A percentile compares a stretch with the other conserved stretches of the same genome.
phyloP scores from a whole-genome alignment of 2,888 invertebrate genomes.

The Metopia argyrocephala region DNA sequence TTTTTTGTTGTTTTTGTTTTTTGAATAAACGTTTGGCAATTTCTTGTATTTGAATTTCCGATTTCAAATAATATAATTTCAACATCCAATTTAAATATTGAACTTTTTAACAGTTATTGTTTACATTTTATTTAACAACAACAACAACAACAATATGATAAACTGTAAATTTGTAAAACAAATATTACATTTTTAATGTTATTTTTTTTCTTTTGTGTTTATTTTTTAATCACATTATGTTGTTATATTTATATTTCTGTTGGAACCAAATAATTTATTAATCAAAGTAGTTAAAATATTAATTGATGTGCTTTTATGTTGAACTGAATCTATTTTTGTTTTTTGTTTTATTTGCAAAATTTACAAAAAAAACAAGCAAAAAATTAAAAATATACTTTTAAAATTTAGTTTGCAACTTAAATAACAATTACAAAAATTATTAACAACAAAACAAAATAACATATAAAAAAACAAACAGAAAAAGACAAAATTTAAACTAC shows the following conservation, averaged over 20 bases:
- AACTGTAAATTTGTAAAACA: slow-evolving; percentile 48
- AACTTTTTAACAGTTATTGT: not conserved
- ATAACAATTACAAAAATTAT: slow-evolving; percentile 21
- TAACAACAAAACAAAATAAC: slow-evolving; percentile 24
- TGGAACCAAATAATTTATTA: slow-evolving; percentile 7
- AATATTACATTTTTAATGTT: slow-evolving; percentile 38
- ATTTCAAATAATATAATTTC: not conserved
- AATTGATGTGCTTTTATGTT: slow-evolving; percentile 61
- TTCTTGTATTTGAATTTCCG: too few species aligned
- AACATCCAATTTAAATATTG: slow-evolving; percentile 30
- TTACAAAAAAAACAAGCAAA: slow-evolving; percentile 12
- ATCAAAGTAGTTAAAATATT: slow-evolving; percentile 54
- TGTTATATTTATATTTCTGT: not conserved
- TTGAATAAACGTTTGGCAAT: too few species aligned
- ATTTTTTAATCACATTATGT: not conserved
- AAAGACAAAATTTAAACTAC: slow-evolving; percentile 32
- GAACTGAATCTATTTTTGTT: not conserved
- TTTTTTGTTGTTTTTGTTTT: too few species aligned
- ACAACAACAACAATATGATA: slow-evolving; percentile 3
- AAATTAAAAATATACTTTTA: slow-evolving; percentile 12
- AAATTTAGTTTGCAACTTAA: slow-evolving; percentile 57
- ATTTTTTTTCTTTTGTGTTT: slow-evolving; percentile 26
- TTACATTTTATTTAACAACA: slow-evolving; percentile 3
- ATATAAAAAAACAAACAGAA: slow-evolving; percentile 11
- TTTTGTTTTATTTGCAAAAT: slow-evolving; percentile 52